Base-by-base conservation (phyloP, 2,888 invertebrate species). In the Tanypteryx hageni region DNA sequence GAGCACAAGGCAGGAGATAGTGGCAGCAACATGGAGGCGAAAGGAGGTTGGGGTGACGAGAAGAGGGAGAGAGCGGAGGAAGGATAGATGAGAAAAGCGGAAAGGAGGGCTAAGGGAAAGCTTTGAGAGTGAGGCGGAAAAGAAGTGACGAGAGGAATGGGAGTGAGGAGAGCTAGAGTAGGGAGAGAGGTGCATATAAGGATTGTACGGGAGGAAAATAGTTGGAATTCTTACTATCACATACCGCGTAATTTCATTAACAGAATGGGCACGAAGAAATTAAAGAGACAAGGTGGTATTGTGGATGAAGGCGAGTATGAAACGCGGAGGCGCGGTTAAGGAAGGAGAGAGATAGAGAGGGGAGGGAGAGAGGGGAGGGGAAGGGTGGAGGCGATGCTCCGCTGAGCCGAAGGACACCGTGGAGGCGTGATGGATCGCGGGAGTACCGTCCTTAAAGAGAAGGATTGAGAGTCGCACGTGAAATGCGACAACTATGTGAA, bases 401-500 rank as follows among this genome's bases (percentile, higher is more conserved):
- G 44, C 83, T 56, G 83, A 56, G 83, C 44, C 83, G 83, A 83
- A 83, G 83, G 83, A 83, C 83, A 83, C 83, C 14, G 83, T 1
- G 83, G 83, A 57, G 56, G 83, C 83, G 83, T 83, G 83, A 83
- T 83, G 83, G 83, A 83, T 83, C 83, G 83, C 83, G 83, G 18
- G 83, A 57, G 83, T 56, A 56, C 56, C 56, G 56, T 83, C 83
- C 83, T 83, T 83, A 83, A 83, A 83, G 76, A 27, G 76, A 76
- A n/a, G 83, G 44, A 83, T 83, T n/a, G 83, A 56, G 83, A 56
- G 56, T 56, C 56, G 18, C 83, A 18, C 83, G 83, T 57, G 56
- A 18, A 57, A 22, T 44, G 44, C 44, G 44, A 44, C 44, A 44
- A 44, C 3, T 44, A 1, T 44, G 44, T 44, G 44, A 44, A 5